These are phyloP conservation scores for Chironomus tentans DNA, from an alignment of 2,888 invertebrate species.

Conservation along the genomic window DNA sequence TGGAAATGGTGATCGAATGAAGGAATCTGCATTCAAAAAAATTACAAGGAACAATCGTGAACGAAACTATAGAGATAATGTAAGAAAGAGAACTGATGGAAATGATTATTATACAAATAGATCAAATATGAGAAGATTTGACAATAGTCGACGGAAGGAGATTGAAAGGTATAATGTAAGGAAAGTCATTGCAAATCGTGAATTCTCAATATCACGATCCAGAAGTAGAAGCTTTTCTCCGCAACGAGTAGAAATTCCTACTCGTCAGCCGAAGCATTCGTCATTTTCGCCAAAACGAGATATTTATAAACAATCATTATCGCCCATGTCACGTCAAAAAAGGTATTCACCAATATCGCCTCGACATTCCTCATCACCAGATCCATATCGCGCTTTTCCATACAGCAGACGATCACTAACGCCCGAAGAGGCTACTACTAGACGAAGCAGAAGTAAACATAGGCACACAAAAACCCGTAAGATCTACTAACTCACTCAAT, in stretches of 20 bases:
- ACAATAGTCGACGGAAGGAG: slow-evolving; percentile 58
- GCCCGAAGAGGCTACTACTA: neutral
- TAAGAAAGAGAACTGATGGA: neutral
- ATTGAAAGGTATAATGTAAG: slow-evolving; percentile 76
- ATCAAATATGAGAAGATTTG: slow-evolving; percentile 29
- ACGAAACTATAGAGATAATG: slow-evolving; percentile 64
- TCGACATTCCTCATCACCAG: slow-evolving; percentile 28
- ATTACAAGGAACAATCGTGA: slow-evolving; percentile 67
- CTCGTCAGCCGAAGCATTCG: slow-evolving; percentile 29
- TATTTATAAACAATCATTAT: slow-evolving; percentile 20
- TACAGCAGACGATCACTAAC: slow-evolving; percentile 10
- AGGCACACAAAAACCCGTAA: slow-evolving; percentile 30
- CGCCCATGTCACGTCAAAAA: slow-evolving; percentile 22
- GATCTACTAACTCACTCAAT: neutral
- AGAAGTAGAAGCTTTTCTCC: slow-evolving; percentile 28
- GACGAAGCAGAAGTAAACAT: slow-evolving; percentile 35
- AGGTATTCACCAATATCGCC: slow-evolving; percentile 27
- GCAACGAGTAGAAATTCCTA: slow-evolving; percentile 32
- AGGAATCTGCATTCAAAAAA: slow-evolving; percentile 66
- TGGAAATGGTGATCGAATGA: slow-evolving; percentile 38
- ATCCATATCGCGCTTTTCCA: neutral
- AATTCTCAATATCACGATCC: slow-evolving; percentile 37
- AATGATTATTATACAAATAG: neutral
- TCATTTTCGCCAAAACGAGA: slow-evolving; percentile 30
- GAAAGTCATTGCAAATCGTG: slow-evolving; percentile 60